These are phyloP conservation scores for Amphipyra tragopoginis DNA, from an alignment of 2,888 invertebrate genomes.

Conservation along the genomic window DNA sequence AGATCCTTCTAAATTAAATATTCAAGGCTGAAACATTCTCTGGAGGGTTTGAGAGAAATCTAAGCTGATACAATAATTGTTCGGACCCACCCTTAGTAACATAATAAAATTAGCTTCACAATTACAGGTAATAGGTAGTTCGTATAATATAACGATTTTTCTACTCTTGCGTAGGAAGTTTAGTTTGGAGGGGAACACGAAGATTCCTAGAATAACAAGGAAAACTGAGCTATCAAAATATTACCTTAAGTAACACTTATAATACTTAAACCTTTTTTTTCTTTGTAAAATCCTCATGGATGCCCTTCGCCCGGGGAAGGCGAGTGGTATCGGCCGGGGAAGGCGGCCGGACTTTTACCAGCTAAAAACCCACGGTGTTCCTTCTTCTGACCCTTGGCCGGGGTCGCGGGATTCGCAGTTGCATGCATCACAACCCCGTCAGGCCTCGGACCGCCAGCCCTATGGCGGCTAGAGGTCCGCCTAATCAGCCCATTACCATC, in stretches of 20 bases:
- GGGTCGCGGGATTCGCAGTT: no score
- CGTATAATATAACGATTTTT: conserved; percentile 12
- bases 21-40: conserved; percentile 33
- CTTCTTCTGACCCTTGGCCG: no score
- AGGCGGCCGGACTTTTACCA: no score
- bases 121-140: neutral
- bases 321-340: no score
- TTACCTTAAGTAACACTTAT: neutral
- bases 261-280: no score
- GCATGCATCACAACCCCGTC: no score
- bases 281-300: no score
- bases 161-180: conserved; percentile 3
- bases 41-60: conserved; percentile 16
- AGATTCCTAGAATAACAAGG: neutral
- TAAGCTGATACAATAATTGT: conserved; percentile 18
- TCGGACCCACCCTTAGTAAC: conserved; percentile 9
- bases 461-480: no score
- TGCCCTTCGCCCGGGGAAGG: no score
- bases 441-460: no score
- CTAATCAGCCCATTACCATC: no score
- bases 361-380: no score
- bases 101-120: neutral
- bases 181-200: neutral
- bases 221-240: neutral
- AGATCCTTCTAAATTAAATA: conserved; percentile 37